These are phyloP conservation scores for Phenacoccus solenopsis DNA, from an alignment of 1,140 invertebrate genomes.

Conservation along the genomic window DNA sequence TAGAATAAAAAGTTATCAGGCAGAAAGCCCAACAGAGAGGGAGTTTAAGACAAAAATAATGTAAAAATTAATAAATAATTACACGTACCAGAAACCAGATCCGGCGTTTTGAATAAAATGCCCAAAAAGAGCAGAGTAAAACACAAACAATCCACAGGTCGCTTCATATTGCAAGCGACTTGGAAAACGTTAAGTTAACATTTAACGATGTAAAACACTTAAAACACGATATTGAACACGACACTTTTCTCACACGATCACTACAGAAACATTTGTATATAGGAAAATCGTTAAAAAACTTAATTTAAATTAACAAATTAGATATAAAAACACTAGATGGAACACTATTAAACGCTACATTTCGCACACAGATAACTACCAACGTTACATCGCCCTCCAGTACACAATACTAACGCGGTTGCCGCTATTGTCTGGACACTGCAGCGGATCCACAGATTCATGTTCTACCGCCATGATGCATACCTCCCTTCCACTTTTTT, in stretches of 20 bases:
- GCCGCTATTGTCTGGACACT: neutral
- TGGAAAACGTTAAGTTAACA: neutral
- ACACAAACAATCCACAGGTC: conserved; percentile 21
- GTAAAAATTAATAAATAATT: conserved; percentile 22
- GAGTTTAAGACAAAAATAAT: conserved; percentile 20
- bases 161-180: conserved; percentile 18
- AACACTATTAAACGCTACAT: neutral
- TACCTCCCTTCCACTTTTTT: neutral
- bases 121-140: neutral
- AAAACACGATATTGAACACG: neutral
- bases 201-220: neutral
- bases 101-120: neutral
- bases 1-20: neutral
- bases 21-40: neutral
- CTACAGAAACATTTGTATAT: neutral
- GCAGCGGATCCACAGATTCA: neutral
- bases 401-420: neutral
- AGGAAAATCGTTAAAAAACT: neutral
- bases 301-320: neutral
- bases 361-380: neutral
- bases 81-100: conserved; percentile 2
- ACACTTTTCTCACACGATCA: neutral
- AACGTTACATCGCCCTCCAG: neutral
- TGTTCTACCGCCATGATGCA: neutral
- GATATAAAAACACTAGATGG: neutral